phyloP scores from a whole-genome alignment of 2,113 vertebrate species.

The Notothenia rossii region DNA sequence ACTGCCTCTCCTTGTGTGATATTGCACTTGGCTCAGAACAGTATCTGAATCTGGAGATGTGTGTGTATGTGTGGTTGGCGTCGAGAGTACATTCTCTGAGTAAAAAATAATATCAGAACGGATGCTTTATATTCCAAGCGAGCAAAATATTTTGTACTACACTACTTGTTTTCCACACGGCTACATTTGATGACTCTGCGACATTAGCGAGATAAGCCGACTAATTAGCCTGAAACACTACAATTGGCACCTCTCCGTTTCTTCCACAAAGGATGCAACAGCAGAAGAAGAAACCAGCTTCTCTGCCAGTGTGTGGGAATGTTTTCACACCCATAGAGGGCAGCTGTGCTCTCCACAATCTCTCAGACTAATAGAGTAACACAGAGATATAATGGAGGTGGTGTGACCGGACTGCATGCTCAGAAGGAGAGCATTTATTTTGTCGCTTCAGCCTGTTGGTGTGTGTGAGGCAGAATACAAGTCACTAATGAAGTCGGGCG shows the following conservation, averaged over 20 bases:
- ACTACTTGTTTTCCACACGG: not conserved
- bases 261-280: slow-evolving; percentile 36
- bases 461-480: slow-evolving; percentile 39
- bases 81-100: slow-evolving; percentile 31
- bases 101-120: slow-evolving; percentile 25
- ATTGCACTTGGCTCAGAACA: slow-evolving; percentile 57
- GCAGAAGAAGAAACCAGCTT: slow-evolving; percentile 19
- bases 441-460: slow-evolving; percentile 17
- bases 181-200: slow-evolving; percentile 34
- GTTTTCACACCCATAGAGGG: slow-evolving; percentile 77
- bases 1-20: slow-evolving; percentile 27
- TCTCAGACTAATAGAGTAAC: slow-evolving; percentile 31
- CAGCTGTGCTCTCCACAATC: slow-evolving; percentile 76
- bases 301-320: slow-evolving; percentile 28
- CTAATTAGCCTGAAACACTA: slow-evolving; percentile 71
- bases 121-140: slow-evolving; percentile 33
- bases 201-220: slow-evolving; percentile 57
- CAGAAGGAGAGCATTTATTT: slow-evolving; percentile 21
- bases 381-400: slow-evolving; percentile 14
- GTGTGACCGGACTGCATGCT: slow-evolving; percentile 21
- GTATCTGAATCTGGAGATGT: slow-evolving; percentile 33
- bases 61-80: not conserved
- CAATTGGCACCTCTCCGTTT: slow-evolving; percentile 39
- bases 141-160: slow-evolving; percentile 7
- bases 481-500: slow-evolving; percentile 55